Evolutionary conservation across 2,797 vertebrate species (phyloP), one percentile per base, ranked within the genome.

Genomic region (Brachyrhaphis roseni): DNA sequence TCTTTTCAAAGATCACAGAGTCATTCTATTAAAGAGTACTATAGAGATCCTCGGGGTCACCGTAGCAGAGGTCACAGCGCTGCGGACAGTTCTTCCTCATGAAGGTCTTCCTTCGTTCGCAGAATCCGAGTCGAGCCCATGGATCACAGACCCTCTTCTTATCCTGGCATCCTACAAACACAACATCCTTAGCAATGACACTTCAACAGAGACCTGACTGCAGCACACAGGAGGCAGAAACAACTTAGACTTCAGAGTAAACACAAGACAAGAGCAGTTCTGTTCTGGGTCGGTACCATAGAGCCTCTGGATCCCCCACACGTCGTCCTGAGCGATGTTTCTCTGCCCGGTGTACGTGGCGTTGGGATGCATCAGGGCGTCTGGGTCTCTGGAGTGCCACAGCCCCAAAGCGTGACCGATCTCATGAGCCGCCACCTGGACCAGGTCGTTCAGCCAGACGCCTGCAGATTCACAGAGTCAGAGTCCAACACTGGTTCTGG

Each of bases 381-480:
- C 76, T 1, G 94, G 93, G 73, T 97, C 93, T 77, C 87, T 90
- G 79, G 96, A 97, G 90, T 97, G 96, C 96, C 96, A 97, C 74
- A 97, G 90, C 0, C 97, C 97, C 23, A 97, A 93, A 20, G 96
- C 96, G 10, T 97, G 97, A 5, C 96, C 97, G 2, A 97, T 96
- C 90, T 97, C 96, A 68, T 97, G 97, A 20, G 96, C 97, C 0
- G 96, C 96, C 4, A 97, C 96, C 87, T 97, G 96, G 57, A 97
- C 95, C 87, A 97, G 92, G 90, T 97, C 96, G 31, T 97, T 97
- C 0, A 97, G 90, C 97, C 96, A 97, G 78, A 96, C 96, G 3
- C 96, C 97, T 97, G 88, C 26, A 78, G 72, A 36, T 71, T 34
- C 47, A 80, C 28, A 20, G 26, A 31, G 23, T 80, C 39, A 72